Evolutionary conservation across 2,888 invertebrate species (phyloP).

Genomic region (Microdon myrmicae): DNA sequence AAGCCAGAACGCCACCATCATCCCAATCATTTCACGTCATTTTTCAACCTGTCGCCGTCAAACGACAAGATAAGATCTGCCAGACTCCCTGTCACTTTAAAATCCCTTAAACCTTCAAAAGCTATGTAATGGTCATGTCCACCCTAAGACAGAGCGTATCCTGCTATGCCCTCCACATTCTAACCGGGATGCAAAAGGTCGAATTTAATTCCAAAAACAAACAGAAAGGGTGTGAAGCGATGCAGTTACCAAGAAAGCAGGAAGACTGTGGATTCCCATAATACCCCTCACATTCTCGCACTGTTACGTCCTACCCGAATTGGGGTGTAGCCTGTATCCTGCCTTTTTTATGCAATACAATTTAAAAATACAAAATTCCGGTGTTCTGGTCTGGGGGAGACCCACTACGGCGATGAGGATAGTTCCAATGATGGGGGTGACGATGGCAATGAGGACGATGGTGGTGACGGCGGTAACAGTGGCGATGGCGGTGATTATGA

Average conservation of each 20-base stretch:
- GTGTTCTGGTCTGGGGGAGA: too few species aligned
- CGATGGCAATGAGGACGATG: slow-evolving; percentile 4
- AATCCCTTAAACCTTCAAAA: slow-evolving; percentile 38
- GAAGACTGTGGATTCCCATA: slow-evolving; percentile 32
- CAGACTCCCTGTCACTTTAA: slow-evolving; percentile 19
- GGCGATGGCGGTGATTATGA: slow-evolving; percentile 43
- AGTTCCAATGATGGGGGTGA: too few species aligned
- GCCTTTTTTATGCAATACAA: too few species aligned
- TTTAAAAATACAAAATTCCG: too few species aligned
- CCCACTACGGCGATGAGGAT: too few species aligned
- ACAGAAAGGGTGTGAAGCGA: slow-evolving; percentile 53
- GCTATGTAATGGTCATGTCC: slow-evolving; percentile 42
- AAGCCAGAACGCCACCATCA: slow-evolving; percentile 2
- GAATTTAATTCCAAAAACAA: slow-evolving; percentile 52
- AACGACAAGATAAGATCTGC: slow-evolving; percentile 2
- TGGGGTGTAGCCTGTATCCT: background rate
- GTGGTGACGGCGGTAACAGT: slow-evolving; percentile 4
- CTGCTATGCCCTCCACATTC: background rate
- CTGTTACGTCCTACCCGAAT: background rate
- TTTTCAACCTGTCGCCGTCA: slow-evolving; percentile 47
- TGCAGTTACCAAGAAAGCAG: slow-evolving; percentile 40
- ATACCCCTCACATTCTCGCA: slow-evolving; percentile 40
- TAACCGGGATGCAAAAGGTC: slow-evolving; percentile 33
- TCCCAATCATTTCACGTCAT: slow-evolving; percentile 47
- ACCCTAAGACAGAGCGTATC: slow-evolving; percentile 3